Conservation (phyloP, 2,113 vertebrate species). For the Theristicus caerulescens region DNA sequence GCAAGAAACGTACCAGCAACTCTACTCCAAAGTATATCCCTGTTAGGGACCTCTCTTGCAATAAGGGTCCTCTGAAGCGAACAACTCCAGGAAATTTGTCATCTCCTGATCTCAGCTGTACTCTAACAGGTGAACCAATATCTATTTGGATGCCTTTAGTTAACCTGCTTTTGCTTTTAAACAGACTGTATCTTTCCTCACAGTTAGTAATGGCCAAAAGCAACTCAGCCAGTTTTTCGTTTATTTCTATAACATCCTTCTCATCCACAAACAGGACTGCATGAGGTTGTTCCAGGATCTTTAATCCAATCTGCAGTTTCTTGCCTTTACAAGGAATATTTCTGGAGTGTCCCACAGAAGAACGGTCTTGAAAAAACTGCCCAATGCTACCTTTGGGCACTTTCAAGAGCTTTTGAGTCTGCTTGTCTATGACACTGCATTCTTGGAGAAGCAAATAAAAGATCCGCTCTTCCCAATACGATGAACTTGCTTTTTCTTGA, state of each 20-base stretch:
- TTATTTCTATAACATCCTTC: constrained; percentile 90
- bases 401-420: constrained; percentile 89
- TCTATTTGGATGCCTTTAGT: constrained; percentile 88
- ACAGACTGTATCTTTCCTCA: constrained; percentile 91
- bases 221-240: constrained; percentile 90
- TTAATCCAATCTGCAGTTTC: constrained; percentile 85
- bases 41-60: constrained; percentile 88
- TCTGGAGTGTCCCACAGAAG: constrained; percentile 83
- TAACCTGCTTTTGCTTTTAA: constrained; percentile 84
- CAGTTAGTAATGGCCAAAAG: constrained; percentile 97
- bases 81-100: constrained; percentile 93
- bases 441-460: constrained; percentile 96
- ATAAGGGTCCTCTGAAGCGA: constrained; percentile 90
- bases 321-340: constrained; percentile 92
- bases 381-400: constrained; percentile 93
- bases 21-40: constrained; percentile 98
- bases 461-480: constrained; percentile 91
- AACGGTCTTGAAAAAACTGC: constrained; percentile 91
- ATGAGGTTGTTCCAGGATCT: constrained; percentile 92
- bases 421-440: constrained; percentile 89
- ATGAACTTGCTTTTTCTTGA: constrained; percentile 91
- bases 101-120: constrained; percentile 91
- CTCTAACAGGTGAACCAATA: constrained; percentile 89
- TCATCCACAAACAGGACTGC: constrained; percentile 90
- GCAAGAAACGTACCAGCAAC: constrained; percentile 88